Base-by-base conservation (phyloP, 2,888 invertebrate genomes). In the Girardia tigrina region DNA sequence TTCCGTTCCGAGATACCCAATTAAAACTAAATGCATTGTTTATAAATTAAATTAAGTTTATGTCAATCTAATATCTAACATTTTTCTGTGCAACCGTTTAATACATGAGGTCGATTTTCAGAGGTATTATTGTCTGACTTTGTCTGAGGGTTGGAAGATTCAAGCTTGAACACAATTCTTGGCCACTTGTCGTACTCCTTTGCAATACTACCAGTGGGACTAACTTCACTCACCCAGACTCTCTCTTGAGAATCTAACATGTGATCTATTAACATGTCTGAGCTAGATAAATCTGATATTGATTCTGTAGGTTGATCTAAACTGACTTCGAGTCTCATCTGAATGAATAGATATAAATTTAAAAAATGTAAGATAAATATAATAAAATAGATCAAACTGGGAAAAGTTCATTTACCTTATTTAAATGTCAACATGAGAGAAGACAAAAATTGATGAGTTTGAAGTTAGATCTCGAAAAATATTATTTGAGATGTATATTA, bases 271-370 rank as follows among this genome's bases (percentile, higher is more conserved):
- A 56, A n/a, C n/a, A n/a, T 56, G n/a, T 56, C 56, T 20, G 6
- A 20, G n/a, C 2, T 56, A 20, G 56, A 6, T n/a, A n/a, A 56
- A n/a, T n/a, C 56, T 16, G 56, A 4, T 8, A 56, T n/a, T 20
- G 8, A 8, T n/a, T 56, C 56, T 56, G 56, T 56, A 56, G 56
- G 56, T 56, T 56, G 56, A n/a, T 56, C 56, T 16, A 56, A n/a
- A n/a, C 56, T 56, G 4, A 56, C 56, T 56, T 56, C 56, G n/a
- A 56, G 56, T 20, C 56, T n/a, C 56, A 56, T 56, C 56, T 56
- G 4, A 56, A 23, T 56, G n/a, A 36, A 36, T n/a, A n/a, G n/a
- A n/a, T n/a, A n/a, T n/a, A n/a, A n/a, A n/a, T n/a, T n/a, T n/a
- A n/a, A n/a, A n/a, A n/a, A n/a, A n/a, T n/a, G n/a, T n/a, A n/a